A percentile compares a stretch with the other conserved stretches of the same genome.
phyloP scores from a whole-genome alignment of 2,113 vertebrate genomes.

The Potamarius usumacintae region DNA sequence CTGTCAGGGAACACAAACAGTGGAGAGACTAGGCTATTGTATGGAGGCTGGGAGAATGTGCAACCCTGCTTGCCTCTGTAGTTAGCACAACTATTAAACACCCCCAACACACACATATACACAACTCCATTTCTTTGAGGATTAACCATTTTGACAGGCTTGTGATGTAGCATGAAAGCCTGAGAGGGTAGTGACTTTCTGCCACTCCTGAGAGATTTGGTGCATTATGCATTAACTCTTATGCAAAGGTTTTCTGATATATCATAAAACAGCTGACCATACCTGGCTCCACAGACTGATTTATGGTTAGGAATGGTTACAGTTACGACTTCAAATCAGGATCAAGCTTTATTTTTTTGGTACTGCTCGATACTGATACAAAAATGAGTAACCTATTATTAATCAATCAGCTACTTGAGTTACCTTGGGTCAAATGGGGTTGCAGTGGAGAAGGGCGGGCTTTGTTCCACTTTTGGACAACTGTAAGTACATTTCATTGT shows the following conservation, averaged over 20 bases:
- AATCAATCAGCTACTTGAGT: not conserved
- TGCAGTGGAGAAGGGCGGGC: not conserved
- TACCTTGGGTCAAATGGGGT: not conserved
- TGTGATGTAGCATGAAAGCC: not conserved
- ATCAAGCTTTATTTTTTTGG: not conserved
- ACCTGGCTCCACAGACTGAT: not conserved
- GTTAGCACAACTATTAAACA: conserved; percentile 26
- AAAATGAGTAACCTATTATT: not conserved
- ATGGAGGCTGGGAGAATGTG: conserved; percentile 30
- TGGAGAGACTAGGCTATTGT: conserved; percentile 42
- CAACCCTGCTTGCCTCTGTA: conserved; percentile 27
- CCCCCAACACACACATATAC: not conserved
- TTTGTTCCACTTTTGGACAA: not conserved
- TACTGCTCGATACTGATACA: not conserved
- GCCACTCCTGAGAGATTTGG: not conserved
- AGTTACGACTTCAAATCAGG: not conserved
- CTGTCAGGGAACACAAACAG: conserved; percentile 48
- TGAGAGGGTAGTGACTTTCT: not conserved
- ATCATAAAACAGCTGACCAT: not conserved
- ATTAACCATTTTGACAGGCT: conserved; percentile 12
- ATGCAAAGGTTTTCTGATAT: not conserved
- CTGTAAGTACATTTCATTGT: not conserved
- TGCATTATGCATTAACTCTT: conserved; percentile 18
- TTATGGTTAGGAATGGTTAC: not conserved
- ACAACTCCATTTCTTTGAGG: not conserved